phyloP scores from a whole-genome alignment of 2,888 invertebrate species.

The Chalcosyrphus nemorum region DNA sequence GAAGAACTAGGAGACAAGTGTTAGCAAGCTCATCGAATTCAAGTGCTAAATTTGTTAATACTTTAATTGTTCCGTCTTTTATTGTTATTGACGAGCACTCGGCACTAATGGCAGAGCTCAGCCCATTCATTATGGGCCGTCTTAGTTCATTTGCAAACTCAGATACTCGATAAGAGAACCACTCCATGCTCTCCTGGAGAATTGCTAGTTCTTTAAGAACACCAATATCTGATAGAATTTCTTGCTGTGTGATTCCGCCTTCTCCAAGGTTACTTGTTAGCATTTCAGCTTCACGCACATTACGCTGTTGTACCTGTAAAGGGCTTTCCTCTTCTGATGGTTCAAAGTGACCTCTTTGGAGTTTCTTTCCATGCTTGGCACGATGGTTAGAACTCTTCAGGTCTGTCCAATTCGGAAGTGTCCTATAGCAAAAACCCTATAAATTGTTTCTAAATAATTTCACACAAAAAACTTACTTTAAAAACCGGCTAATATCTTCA shows the following conservation, averaged over 20 bases:
- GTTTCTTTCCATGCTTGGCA: constrained; percentile 77
- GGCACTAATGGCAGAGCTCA: constrained; percentile 75
- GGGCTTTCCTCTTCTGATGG: constrained; percentile 89
- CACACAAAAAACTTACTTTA: constrained; percentile 85
- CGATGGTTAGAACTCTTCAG: constrained; percentile 83
- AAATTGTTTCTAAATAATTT: not conserved
- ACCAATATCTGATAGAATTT: constrained; percentile 92
- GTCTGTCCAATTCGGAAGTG: constrained; percentile 90
- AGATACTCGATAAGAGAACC: constrained; percentile 88
- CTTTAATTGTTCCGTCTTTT: constrained; percentile 85
- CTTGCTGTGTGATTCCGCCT: constrained; percentile 91
- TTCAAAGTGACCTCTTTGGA: constrained; percentile 81
- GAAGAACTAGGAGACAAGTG: constrained; percentile 94
- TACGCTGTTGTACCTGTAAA: constrained; percentile 89
- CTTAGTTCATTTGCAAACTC: constrained; percentile 84
- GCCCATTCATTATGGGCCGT: constrained; percentile 82
- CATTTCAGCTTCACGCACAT: constrained; percentile 95
- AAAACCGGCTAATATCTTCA: constrained; percentile 95
- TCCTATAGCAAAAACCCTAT: constrained; percentile 81
- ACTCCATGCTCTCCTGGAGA: constrained; percentile 96
- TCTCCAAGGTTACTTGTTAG: constrained; percentile 95
- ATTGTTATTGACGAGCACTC: constrained; percentile 80
- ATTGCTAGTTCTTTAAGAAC: constrained; percentile 93
- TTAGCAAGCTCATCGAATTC: constrained; percentile 95
- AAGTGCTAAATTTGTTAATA: constrained; percentile 87